phyloP scores from a whole-genome alignment of 2,888 invertebrate species.

The Drosophila nigricruria region DNA sequence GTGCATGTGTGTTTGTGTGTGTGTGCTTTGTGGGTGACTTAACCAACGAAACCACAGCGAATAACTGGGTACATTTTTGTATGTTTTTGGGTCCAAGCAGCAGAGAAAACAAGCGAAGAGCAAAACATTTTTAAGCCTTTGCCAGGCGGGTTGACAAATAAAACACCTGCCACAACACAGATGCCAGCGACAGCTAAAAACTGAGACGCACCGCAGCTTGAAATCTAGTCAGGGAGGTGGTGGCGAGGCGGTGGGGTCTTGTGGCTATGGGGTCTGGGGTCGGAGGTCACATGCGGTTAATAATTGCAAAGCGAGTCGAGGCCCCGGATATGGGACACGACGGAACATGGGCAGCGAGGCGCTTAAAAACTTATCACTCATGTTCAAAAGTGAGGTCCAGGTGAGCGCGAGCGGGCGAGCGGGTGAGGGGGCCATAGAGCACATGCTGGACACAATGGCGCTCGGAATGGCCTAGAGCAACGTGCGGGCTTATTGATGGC shows the following conservation, averaged over 20 bases:
- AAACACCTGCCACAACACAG: conserved; percentile 62
- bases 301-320: conserved; percentile 65
- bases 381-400: conserved; percentile 43
- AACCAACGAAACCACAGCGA: conserved; percentile 53
- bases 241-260: neutral
- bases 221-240: conserved; percentile 8
- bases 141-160: conserved; percentile 54
- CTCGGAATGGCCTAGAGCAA: conserved; percentile 25
- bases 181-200: conserved; percentile 35
- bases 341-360: conserved; percentile 32
- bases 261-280: conserved; percentile 26
- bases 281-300: conserved; percentile 66
- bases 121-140: conserved; percentile 63
- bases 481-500: conserved; percentile 56
- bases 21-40: conserved; percentile 42
- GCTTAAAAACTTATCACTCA: conserved; percentile 71
- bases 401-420: neutral
- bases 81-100: conserved; percentile 28
- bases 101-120: conserved; percentile 45
- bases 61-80: conserved; percentile 45
- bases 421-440: neutral
- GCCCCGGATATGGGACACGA: conserved; percentile 19
- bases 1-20: conserved; percentile 6
- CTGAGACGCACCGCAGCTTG: conserved; percentile 34
- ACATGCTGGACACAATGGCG: conserved; percentile 44